Evolutionary conservation across 2,797 vertebrate species (phyloP), one percentile per base, ranked within the genome.

Genomic region (Acipenser oxyrinchus): DNA sequence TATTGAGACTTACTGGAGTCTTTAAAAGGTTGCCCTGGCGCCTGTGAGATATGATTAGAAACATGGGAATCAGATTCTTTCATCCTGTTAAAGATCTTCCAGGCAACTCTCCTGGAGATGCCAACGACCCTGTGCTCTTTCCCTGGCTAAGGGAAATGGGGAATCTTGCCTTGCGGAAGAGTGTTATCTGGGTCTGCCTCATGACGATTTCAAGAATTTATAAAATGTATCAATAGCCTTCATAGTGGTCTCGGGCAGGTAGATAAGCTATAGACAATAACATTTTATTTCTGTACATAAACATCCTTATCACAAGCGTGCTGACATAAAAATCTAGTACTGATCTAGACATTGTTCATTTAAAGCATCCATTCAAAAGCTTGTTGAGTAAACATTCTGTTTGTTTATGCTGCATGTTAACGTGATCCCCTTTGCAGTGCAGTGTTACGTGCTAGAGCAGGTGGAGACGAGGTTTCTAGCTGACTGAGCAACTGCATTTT

Each of bases 21-120:
- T 80, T 64, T 75, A 70, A 82, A 86, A 90, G 86, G 86, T 85
- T 78, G 75, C 72, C 79, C 77, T 89, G 90, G 90, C 88, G 89
- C 90, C 90, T 89, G 82, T 80, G 80, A 88, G 86, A 88, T 88
- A 82, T 81, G 84, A 78, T 80, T 84, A 81, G 89, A 87, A 88
- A 87, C 87, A 76, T 75, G 85, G 78, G 82, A 84, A 91, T 91
- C 90, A 84, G 82, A 90, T 89, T 82, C 87, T 74, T 74, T 75
- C 73, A 85, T 79, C 68, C 73, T 64, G 69, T 62, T 52, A 66
- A 55, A 51, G n/a, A 60, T 69, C 23, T 63, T 48, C n/a, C 72
- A 71, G 62, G 51, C 66, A 66, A 65, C 60, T 11, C 52, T 67
- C 48, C 12, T 13, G 48, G 49, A 23, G 55, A 51, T 55, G 51